phyloP scores from a whole-genome alignment of 53 echinoderm and acorn worm genomes.

The Holothuria leucospilota region DNA sequence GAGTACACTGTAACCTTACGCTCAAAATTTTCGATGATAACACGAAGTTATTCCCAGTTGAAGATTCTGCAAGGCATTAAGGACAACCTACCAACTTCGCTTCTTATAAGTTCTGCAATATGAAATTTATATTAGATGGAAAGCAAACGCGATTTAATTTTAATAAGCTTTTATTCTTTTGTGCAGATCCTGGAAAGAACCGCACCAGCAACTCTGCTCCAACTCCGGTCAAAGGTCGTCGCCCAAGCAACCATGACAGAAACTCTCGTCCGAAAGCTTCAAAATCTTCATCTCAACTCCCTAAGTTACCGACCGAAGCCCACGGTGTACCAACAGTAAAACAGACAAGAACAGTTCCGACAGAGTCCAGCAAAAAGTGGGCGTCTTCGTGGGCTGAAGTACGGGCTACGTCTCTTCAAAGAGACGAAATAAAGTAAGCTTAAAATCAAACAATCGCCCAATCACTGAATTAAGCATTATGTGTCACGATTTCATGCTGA shows the following conservation, averaged over 20 bases:
- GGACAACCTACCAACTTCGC: no score
- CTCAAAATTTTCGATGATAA: no score
- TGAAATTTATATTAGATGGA: no score
- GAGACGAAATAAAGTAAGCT: conserved; percentile 12
- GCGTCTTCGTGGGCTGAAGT: conserved; percentile 81
- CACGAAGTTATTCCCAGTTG: no score
- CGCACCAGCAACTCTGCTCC: conserved; percentile 74
- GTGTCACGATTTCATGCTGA: no score
- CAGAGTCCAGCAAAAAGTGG: conserved; percentile 51
- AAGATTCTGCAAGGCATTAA: no score
- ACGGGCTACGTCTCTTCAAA: conserved; percentile 38
- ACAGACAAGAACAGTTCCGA: not conserved
- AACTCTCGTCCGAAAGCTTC: no score
- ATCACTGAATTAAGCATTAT: conserved; percentile 10
- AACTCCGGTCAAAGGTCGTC: conserved; percentile 31
- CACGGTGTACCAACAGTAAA: conserved; percentile 20
- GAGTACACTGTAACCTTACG: no score
- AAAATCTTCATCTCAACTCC: conserved; percentile 27
- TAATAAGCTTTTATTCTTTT: no score
- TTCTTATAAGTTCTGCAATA: no score
- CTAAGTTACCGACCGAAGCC: conserved; percentile 11
- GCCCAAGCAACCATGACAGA: conserved; percentile 71
- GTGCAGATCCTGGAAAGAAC: not conserved
- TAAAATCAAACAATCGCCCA: not conserved
- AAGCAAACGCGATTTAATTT: no score